Percentiles rank a stretch among this genome's conserved stretches.
phyloP scores from a whole-genome alignment of 2,797 vertebrate genomes.

The Steatocranus sp. region DNA sequence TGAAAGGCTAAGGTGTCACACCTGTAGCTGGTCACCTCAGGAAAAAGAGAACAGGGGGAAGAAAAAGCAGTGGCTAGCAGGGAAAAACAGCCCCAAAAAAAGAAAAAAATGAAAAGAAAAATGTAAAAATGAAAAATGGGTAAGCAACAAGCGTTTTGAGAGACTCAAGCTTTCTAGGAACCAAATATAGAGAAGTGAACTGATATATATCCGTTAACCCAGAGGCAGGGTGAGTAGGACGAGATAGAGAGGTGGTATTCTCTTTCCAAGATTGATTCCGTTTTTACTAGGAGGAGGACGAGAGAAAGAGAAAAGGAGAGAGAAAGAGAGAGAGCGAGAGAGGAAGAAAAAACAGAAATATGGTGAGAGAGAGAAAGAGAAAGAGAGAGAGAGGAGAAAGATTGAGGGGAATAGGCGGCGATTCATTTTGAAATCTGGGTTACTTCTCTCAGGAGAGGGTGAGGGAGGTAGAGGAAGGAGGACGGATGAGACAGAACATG shows the following conservation, averaged over 20 bases:
- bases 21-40: slow-evolving; percentile 54
- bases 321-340: slow-evolving; percentile 27
- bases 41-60: background rate
- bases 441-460: slow-evolving; percentile 79
- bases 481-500: slow-evolving; percentile 58
- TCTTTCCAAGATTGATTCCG: slow-evolving; percentile 81
- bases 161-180: slow-evolving; percentile 69
- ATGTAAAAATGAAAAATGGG: slow-evolving; percentile 7
- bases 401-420: slow-evolving; percentile 68
- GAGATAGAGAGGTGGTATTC: slow-evolving; percentile 70
- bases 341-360: background rate
- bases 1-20: slow-evolving; percentile 36
- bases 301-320: slow-evolving; percentile 43
- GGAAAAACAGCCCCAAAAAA: background rate
- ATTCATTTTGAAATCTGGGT: slow-evolving; percentile 84
- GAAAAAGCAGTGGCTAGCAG: background rate
- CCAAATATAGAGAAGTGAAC: slow-evolving; percentile 57
- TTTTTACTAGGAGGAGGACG: slow-evolving; percentile 70
- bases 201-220: slow-evolving; percentile 71
- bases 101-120: background rate
- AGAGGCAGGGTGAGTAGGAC: slow-evolving; percentile 67
- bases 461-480: slow-evolving; percentile 65
- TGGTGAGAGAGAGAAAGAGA: slow-evolving; percentile 13
- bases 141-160: slow-evolving; percentile 34
- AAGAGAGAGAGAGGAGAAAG: slow-evolving; percentile 32